Base-by-base conservation (phyloP, 2,797 vertebrate species). In the Tokudaia tokunoshimensis region DNA sequence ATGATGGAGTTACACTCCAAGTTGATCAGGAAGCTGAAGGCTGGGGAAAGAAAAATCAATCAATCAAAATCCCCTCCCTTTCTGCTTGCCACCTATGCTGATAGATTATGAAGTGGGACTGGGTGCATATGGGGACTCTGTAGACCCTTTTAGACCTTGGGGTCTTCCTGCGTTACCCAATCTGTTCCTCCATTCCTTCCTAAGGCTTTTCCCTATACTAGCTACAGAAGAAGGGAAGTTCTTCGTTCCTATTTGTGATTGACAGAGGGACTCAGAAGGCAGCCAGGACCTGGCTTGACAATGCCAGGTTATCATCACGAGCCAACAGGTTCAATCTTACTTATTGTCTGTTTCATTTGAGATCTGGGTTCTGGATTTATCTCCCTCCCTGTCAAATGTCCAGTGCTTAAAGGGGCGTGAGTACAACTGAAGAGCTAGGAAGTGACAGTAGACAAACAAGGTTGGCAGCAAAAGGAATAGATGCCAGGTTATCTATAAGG, bases 21-120 rank as follows among this genome's bases (percentile, higher is more conserved):
- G 44, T 12, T 47, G 47, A 75, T 89, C 91, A 65, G 84, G 84
- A 91, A 93, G 24, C 67, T 67, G 26, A 34, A 89, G 41, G 92
- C 79, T 55, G 74, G 37, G 20, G 22, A 83, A 67, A 24, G 55
- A 75, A 74, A 70, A 37, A 85, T 76, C 70, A 83, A 57, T 86
- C 41, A 12, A 59, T 47, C 19, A 72, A 72, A 72, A 19, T 9
- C n/a, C 67, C 81, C 61, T 96, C 47, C 1, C 0, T 74, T 79
- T 81, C 81, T 84, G 0, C 4, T 34, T 26, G 4, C 29, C 19
- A 22, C 3, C 8, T 50, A 22, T n/a, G 67, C 41, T 55, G 61
- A n/a, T 79, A 31, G 78, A 57, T 84, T 95, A 90, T 24, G 63
- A 89, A 91, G 74, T 37, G 6, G 26, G 65, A 57, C 52, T 44